Base-by-base conservation (phyloP, 2,797 vertebrate genomes). In the Peromyscus aztecus region DNA sequence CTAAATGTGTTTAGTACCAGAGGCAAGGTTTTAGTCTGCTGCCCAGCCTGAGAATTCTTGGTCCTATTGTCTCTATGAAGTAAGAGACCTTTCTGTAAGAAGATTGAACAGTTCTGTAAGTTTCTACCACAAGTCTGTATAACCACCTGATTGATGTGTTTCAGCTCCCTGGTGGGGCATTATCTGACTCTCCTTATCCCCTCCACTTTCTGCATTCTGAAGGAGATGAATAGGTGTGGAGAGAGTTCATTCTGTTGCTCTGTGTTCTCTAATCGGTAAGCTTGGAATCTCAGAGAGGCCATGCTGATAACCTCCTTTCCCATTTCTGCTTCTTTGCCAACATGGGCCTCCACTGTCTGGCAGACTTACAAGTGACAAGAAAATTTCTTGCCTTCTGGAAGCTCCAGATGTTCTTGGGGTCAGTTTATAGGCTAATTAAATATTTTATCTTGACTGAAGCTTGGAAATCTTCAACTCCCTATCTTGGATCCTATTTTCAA, bases 401-500 rank as follows among this genome's bases (percentile, higher is more conserved):
- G 40, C 29, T 67, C 27, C 96, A 97, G 91, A 97, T 97, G 93
- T 95, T 97, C 95, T 92, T 0, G 0, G 92, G 97, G 97, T 98
- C 98, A 98, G 80, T 77, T 75, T 98, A 86, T 46, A 97, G 97
- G 98, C 97, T 98, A 98, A 98, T 96, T 97, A 96, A 98, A 94
- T 98, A 91, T 97, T 98, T 98, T 98, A 96, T 98, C 97, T 98
- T 49, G 2, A 57, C 96, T 94, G 5, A 0, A 96, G 96, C 96
- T 96, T 40, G 49, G 77, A 92, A 96, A 97, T 89, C 82, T 89
- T 97, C 95, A 82, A 24, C 71, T 97, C 73, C 16, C 88, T 97
- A 69, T 97, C 96, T 96, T 52, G 0, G 59, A 24, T 96, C 77
- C 97, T 94, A 43, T 61, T 97, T 98, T 96, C 87, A 92, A 97